These are phyloP conservation scores for Colius striatus DNA, from an alignment of 2,113 vertebrate genomes.

Conservation along the genomic window DNA sequence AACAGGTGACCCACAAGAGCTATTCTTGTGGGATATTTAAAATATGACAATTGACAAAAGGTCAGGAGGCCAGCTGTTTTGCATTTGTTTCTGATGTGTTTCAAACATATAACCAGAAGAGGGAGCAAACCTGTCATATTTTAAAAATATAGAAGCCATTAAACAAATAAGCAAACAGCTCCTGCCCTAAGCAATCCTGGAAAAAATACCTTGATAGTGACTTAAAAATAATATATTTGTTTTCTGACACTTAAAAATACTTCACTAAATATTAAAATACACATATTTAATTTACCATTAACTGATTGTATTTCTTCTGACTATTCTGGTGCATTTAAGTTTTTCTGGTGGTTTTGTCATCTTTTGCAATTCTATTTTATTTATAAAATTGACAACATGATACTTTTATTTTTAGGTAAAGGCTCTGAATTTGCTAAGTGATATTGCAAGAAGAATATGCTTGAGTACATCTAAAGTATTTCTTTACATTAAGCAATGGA, in stretches of 20 bases:
- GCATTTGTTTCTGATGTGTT: background rate
- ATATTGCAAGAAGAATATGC: background rate
- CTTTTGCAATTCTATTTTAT: background rate
- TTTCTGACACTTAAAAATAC: background rate
- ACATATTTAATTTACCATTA: background rate
- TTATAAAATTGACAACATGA: background rate
- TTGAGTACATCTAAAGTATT: background rate
- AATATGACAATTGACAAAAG: accelerated
- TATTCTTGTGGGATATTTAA: background rate
- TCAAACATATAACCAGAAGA: slow-evolving; percentile 77
- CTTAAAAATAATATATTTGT: background rate
- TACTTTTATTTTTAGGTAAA: background rate
- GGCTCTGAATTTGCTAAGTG: background rate
- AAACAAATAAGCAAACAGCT: background rate
- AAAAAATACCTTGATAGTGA: background rate
- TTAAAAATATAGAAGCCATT: background rate
- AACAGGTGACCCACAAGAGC: background rate
- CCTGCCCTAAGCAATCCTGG: background rate
- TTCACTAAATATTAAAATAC: background rate
- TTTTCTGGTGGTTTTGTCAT: background rate
- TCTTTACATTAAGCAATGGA: background rate
- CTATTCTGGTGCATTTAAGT: background rate
- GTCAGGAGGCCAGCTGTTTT: accelerated
- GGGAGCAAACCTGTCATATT: slow-evolving; percentile 74
- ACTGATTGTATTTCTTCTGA: background rate